These are phyloP conservation scores for Chelonoidis abingdonii DNA, from an alignment of 2,113 vertebrate species.

Conservation along the genomic window DNA sequence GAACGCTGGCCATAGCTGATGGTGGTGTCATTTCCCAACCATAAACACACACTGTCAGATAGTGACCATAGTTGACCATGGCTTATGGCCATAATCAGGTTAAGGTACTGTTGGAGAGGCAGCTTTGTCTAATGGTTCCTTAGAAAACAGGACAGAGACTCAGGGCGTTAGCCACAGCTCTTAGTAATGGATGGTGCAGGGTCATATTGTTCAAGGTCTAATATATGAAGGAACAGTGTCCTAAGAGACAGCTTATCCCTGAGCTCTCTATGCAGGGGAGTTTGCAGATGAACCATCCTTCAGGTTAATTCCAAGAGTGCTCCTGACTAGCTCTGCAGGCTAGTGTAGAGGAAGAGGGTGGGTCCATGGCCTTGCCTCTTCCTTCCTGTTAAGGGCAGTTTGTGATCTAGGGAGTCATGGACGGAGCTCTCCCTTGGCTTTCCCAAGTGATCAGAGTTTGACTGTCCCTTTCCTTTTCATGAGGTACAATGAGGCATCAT, in stretches of 20 bases:
- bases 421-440: not conserved
- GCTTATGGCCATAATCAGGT: not conserved
- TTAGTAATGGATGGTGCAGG: not conserved
- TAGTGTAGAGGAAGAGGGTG: not conserved
- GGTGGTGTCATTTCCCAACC: not conserved
- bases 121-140: not conserved
- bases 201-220: not conserved
- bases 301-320: not conserved
- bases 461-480: not conserved
- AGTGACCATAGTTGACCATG: not conserved
- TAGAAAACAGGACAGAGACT: not conserved
- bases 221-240: not conserved
- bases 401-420: not conserved
- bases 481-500: not conserved
- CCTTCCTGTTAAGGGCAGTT: not conserved
- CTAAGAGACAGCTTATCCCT: not conserved
- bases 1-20: not conserved
- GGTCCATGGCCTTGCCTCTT: not conserved
- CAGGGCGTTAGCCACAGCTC: not conserved
- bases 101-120: not conserved
- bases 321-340: not conserved
- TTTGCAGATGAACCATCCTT: not conserved
- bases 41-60: not conserved
- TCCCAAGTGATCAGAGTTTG: not conserved
- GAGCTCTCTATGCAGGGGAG: not conserved